Base-by-base conservation (phyloP, 2,113 vertebrate genomes). In the Chloroceryle aenea region DNA sequence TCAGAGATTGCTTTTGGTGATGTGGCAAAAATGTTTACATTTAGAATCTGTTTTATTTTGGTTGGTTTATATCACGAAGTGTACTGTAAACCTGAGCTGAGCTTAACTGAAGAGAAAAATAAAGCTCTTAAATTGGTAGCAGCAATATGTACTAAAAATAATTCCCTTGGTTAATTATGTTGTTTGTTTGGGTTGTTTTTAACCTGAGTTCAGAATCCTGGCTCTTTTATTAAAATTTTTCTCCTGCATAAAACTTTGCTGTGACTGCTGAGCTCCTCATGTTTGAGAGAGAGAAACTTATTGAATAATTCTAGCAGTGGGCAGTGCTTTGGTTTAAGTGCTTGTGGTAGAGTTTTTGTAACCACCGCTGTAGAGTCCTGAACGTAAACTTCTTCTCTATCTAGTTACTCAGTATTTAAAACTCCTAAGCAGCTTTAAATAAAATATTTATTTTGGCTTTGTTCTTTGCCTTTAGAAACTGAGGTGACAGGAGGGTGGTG, bases 1-100 rank as follows among this genome's bases (percentile, higher is more conserved):
- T 69, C 69, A 78, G 20, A 56, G 40, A 36, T 71, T 80, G 69
- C 68, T 40, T 45, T 26, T 84, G 96, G 74, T 91, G 89, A 83
- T 92, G 94, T 94, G 96, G 97, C 92, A 94, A 17, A 14, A 48
- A 32, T 17, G 43, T 20, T 79, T 17, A 66, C 53, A 42, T 62
- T 61, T 7, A 26, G 45, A n/a, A 90, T 71, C 80, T 13, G 8
- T 47, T 85, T 64, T 45, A 11, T 75, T 68, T 26, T 52, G 32
- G 43, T 55, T 68, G 80, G 2, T 21, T 52, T 69, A 19, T 68
- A 1, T 45, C 63, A 72, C 23, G 64, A 38, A 42, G 29, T 17
- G 71, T 73, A 38, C 23, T 56, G 15, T 67, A 40, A 88, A 80
- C 55, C 20, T 25, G 56, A 18, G n/a, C 16, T 56, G 15, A 34